Evolutionary conservation across 1,140 invertebrate genomes (phyloP), one percentile per base, ranked within the genome.

Genomic region (Hylaeus anthracinus): DNA sequence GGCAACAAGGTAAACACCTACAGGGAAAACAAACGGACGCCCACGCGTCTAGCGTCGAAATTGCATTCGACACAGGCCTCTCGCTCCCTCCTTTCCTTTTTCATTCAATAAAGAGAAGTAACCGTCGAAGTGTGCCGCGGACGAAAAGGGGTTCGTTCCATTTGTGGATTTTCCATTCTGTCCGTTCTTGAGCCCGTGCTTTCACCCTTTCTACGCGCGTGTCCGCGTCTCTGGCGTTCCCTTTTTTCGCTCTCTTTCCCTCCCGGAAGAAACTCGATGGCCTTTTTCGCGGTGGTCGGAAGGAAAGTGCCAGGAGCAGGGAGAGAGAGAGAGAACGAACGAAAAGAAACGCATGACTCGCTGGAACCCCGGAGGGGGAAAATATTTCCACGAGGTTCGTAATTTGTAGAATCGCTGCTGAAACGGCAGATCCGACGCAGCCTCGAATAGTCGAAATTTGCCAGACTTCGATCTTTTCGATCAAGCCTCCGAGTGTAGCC

Each of bases 391-490:
- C 66, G 72, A 26, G 72, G 76, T 72, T 72, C 72, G 81, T 82
- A 86, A 88, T 87, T 88, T 87, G 86, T 88, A 82, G 86, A 88
- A 83, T 87, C 83, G 67, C 43, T 76, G 83, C 67, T 77, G 84
- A 83, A 77, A 83, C 82, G 79, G 80, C 82, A 81, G 74, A 86
- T 86, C 83, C 53, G 74, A 74, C 73, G 51, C 45, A 51, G 3
- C 41, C 3, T 76, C 37, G 76, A 79, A 79, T 70, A 65, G 60
- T 26, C 26, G 26, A 26, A 26, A 26, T 26, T 26, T 26, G 26
- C 26, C 26, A 26, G 26, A 26, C 26, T 26, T 26, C 26, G 26
- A 26, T 26, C 26, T 26, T 26, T 26, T 26, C 26, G 26, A 26
- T 48, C 45, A 48, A 48, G 26, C 26, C 45, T 48, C 45, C 45